A percentile compares a stretch with the other conserved stretches of the same genome.
These are phyloP conservation scores for Hemithea aestivaria DNA, from an alignment of 2,888 invertebrate species.

Conservation along the genomic window DNA sequence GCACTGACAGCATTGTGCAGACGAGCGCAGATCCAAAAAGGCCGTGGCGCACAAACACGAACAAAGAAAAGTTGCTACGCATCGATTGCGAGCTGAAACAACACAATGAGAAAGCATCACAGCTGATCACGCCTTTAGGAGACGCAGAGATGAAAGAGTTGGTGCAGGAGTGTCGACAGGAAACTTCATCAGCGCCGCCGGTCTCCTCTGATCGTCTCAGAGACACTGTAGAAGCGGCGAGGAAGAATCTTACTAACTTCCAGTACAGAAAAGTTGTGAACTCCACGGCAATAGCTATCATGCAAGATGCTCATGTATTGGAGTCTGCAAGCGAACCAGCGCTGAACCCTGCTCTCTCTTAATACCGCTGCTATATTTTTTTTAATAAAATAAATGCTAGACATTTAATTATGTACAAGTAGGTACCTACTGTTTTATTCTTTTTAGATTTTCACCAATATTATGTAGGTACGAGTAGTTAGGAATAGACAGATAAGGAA, in stretches of 20 bases:
- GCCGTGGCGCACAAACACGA: conserved; percentile 64
- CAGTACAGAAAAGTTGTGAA: conserved; percentile 58
- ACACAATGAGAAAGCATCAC: conserved; percentile 48
- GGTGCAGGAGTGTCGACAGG: conserved; percentile 47
- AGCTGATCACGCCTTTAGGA: conserved; percentile 45
- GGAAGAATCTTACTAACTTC: conserved; percentile 58
- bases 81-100: conserved; percentile 58
- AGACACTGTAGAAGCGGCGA: conserved; percentile 59
- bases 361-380: no score
- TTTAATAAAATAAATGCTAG: no score
- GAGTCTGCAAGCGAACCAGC: conserved; percentile 3
- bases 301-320: conserved; percentile 44
- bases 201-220: conserved; percentile 42
- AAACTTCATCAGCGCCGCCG: conserved; percentile 29
- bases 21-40: conserved; percentile 49
- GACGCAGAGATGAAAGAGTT: conserved; percentile 52
- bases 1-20: conserved; percentile 24
- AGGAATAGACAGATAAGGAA: no score
- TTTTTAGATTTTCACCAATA: no score
- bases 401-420: no score
- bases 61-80: conserved; percentile 57
- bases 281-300: conserved; percentile 56
- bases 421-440: no score
- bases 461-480: no score
- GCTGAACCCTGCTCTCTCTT: no score